Evolutionary conservation across 2,888 invertebrate genomes (phyloP).

Genomic region (Nephrotoma flavescens): DNA sequence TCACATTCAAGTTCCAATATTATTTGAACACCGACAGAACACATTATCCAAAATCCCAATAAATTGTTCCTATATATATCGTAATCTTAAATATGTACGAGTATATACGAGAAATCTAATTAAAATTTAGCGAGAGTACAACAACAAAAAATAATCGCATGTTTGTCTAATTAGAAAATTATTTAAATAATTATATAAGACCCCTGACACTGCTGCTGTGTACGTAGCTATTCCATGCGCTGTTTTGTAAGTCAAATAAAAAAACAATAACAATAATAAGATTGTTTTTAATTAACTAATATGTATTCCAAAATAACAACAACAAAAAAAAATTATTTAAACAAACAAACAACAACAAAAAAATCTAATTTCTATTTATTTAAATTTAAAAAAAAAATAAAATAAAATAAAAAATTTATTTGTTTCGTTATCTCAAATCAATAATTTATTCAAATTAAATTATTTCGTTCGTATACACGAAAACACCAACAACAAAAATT

Average conservation of each 20-base stretch:
- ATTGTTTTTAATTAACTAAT: not conserved
- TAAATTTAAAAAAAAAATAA: not conserved
- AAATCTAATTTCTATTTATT: not conserved
- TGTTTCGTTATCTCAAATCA: not conserved
- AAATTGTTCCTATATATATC: too few species aligned
- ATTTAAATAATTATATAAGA: not conserved
- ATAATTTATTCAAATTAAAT: not conserved
- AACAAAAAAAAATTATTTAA: too few species aligned
- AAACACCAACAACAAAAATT: not conserved
- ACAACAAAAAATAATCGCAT: not conserved
- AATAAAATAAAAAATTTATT: not conserved
- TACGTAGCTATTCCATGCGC: not conserved
- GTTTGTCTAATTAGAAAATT: not conserved
- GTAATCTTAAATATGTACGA: too few species aligned
- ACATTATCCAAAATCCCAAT: too few species aligned
- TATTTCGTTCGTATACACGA: not conserved
- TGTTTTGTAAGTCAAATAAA: not conserved
- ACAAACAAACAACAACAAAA: not conserved
- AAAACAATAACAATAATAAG: not conserved
- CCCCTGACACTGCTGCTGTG: not conserved
- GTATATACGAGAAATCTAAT: not conserved
- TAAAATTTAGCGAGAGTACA: not conserved
- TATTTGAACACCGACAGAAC: too few species aligned
- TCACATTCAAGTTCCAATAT: too few species aligned
- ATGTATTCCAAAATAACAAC: not conserved